These are phyloP conservation scores for Erpornis zantholeuca DNA, from an alignment of 2,113 vertebrate species.

Conservation along the genomic window DNA sequence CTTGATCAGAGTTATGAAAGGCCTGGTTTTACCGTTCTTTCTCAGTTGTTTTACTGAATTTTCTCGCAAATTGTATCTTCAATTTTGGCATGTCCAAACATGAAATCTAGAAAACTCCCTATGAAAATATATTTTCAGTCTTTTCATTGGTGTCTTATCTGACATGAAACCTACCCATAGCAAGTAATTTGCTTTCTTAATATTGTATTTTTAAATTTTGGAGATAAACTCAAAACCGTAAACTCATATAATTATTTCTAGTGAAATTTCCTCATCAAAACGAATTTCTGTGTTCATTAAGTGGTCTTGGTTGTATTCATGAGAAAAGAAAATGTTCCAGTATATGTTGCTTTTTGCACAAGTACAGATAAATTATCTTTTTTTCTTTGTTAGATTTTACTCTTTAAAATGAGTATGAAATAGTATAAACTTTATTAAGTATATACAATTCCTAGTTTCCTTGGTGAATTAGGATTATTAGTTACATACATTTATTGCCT, in stretches of 20 bases:
- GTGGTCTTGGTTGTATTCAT: neutral
- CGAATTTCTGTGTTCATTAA: neutral
- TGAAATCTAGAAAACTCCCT: neutral
- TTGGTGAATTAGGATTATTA: neutral
- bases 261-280: neutral
- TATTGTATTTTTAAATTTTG: neutral
- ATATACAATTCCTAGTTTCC: neutral
- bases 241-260: neutral
- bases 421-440: neutral
- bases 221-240: neutral
- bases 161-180: neutral
- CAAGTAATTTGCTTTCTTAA: neutral
- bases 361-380: neutral
- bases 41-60: neutral
- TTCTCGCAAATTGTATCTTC: neutral
- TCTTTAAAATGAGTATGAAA: neutral
- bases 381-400: neutral
- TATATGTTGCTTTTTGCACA: neutral
- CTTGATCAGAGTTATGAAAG: neutral
- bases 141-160: neutral
- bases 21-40: neutral
- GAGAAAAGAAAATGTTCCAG: neutral
- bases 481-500: neutral
- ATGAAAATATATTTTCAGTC: neutral
- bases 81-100: neutral